Evolutionary conservation across 2,888 invertebrate genomes (phyloP), one percentile per base, ranked within the genome.

Genomic region (Pocota personata): DNA sequence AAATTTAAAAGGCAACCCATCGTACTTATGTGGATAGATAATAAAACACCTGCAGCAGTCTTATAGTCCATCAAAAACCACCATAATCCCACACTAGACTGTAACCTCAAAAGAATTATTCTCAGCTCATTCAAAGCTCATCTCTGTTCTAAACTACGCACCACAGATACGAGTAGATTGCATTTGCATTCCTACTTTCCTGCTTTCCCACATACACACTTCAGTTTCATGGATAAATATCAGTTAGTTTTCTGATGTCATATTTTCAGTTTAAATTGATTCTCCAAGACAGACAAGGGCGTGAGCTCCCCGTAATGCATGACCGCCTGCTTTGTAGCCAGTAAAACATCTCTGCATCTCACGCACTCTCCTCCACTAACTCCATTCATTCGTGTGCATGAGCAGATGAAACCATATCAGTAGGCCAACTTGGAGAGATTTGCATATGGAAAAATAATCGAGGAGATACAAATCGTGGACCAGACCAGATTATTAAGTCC

Each of bases 371-470:
- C 8, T 27, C n/a, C 14, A 12, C 19, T 35, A 16, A 50, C 55
- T 67, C 16, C 1, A 12, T 10, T 21, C 6, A 10, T 14, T n/a
- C 32, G 3, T 19, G 57, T 35, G 46, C 58, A 8, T 32, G 12
- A 10, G 43, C 60, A 69, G 67, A 62, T 50, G 73, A 83, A 83
- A 79, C 67, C 79, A 83, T 83, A 83, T 83, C 79, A 83, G 79
- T 83, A 83, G 83, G 83, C 79, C 83, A 83, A 83, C 64, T 37
- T 16, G n/a, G 60, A 67, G 35, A 82, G 73, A 83, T 83, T 79
- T 83, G 79, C 83, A 83, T 79, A 78, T 62, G 67, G 4, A 32
- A 32, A 82, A 82, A 57, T 35, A 35, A 62, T 60, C 71, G 19
- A 14, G 4, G 24, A 71, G 77, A 82, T 78, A 73, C 57, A 50